Conservation (phyloP, 1,140 invertebrate genomes). For the Mylabris phalerata region DNA sequence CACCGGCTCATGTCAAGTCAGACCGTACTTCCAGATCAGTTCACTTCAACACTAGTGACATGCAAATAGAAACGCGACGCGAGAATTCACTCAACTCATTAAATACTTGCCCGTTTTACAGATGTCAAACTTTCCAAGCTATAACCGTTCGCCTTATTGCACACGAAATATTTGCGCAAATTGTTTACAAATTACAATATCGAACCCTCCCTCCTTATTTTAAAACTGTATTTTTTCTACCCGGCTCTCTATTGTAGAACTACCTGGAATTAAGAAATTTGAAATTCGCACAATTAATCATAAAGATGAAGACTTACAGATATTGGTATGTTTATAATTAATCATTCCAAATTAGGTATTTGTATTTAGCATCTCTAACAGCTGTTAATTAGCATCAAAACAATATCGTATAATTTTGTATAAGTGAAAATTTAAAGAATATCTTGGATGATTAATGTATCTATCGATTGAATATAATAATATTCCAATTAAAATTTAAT, state of each 20-base stretch:
- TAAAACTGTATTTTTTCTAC: too few species aligned
- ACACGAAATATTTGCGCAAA: slow-evolving; percentile 16
- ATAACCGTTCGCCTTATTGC: slow-evolving; percentile 3
- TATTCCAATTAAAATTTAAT: too few species aligned
- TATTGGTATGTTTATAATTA: slow-evolving; percentile 13
- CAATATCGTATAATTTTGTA: slow-evolving; percentile 12
- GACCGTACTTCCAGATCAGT: slow-evolving; percentile 25
- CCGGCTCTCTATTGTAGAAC: too few species aligned
- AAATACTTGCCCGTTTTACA: slow-evolving; percentile 32
- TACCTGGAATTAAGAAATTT: too few species aligned
- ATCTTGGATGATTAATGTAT: slow-evolving; percentile 10
- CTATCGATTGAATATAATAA: neutral
- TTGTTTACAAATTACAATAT: too few species aligned
- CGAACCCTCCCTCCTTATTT: too few species aligned
- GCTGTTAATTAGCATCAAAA: slow-evolving; percentile 17
- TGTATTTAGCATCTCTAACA: slow-evolving; percentile 13
- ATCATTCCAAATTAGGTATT: slow-evolving; percentile 18
- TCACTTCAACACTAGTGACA: slow-evolving; percentile 35
- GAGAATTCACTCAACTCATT: slow-evolving; percentile 35
- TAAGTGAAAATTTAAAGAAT: slow-evolving; percentile 1
- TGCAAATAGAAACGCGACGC: slow-evolving; percentile 35
- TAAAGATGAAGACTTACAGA: slow-evolving; percentile 12
- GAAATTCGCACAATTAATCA: slow-evolving; percentile 12
- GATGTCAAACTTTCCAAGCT: slow-evolving; percentile 23
- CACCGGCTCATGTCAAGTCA: too few species aligned